Percentiles rank a stretch among this genome's conserved stretches.
phyloP scores from a whole-genome alignment of 2,888 invertebrate genomes.

The Dasypogon diadema region DNA sequence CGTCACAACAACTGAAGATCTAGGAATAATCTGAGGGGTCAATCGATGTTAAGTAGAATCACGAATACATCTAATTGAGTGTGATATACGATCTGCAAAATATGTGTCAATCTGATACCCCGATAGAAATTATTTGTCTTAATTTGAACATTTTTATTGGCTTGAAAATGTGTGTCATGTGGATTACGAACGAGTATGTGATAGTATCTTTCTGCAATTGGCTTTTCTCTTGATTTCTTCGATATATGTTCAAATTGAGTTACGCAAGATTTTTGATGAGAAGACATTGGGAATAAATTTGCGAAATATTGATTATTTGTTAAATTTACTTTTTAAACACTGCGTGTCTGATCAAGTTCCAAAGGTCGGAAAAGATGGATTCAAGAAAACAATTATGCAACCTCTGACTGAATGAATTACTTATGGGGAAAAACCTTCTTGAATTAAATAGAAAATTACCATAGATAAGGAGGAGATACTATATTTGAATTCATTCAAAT shows the following conservation, averaged over 20 bases:
- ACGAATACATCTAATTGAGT: conserved; percentile 70
- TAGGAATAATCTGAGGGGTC: conserved; percentile 68
- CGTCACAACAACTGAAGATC: conserved; percentile 64
- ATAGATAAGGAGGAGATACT: too few species aligned
- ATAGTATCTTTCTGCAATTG: neutral
- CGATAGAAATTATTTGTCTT: conserved; percentile 55
- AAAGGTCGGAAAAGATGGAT: neutral
- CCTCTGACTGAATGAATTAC: too few species aligned
- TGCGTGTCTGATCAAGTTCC: neutral
- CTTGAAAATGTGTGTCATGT: conserved; percentile 54
- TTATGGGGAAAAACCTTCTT: too few species aligned
- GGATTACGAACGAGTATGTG: conserved; percentile 48
- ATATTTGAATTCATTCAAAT: too few species aligned
- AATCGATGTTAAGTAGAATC: conserved; percentile 71
- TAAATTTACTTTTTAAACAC: neutral
- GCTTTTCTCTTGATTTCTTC: conserved; percentile 14
- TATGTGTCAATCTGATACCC: conserved; percentile 62
- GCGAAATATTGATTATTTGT: neutral
- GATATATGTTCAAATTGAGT: conserved; percentile 42
- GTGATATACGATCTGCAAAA: conserved; percentile 62
- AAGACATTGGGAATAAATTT: neutral
- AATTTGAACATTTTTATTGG: conserved; percentile 53
- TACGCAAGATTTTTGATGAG: conserved; percentile 48
- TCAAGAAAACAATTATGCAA: neutral
- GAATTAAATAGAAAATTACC: too few species aligned